A percentile compares a stretch with the other conserved stretches of the same genome.
phyloP scores from a whole-genome alignment of 1,140 invertebrate species.

The Saccostrea glomerata region DNA sequence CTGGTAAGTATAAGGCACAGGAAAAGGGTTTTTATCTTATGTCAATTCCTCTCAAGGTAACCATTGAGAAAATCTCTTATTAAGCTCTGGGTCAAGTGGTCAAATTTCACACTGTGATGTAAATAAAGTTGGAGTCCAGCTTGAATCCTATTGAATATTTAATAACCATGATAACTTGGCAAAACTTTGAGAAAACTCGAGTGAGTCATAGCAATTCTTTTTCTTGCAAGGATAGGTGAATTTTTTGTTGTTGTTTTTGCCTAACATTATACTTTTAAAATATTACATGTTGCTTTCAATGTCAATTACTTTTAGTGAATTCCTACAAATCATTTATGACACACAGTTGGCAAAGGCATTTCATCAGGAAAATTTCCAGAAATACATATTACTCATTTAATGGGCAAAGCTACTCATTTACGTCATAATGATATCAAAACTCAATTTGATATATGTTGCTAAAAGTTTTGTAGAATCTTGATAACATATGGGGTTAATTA shows the following conservation, averaged over 20 bases:
- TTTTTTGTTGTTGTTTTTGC: not conserved
- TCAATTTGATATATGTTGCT: no score
- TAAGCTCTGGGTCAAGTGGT: not conserved
- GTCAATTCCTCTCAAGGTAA: not conserved
- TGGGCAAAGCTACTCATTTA: not conserved
- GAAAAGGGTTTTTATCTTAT: not conserved
- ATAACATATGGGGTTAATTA: no score
- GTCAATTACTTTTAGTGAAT: not conserved
- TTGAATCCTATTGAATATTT: no score
- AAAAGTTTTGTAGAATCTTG: no score
- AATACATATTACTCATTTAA: not conserved
- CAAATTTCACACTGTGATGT: not conserved
- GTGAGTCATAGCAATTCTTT: no score
- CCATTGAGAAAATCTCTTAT: not conserved
- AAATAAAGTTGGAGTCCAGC: not conserved
- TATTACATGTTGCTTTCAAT: not conserved
- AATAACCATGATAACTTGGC: no score
- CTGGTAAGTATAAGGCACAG: not conserved
- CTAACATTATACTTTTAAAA: not conserved
- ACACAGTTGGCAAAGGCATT: not conserved
- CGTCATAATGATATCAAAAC: not conserved
- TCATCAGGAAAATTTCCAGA: not conserved
- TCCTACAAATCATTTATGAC: slow-evolving; percentile 12
- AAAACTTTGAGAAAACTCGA: no score
- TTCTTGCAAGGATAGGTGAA: not conserved